Conservation (phyloP, 2,888 invertebrate species). For the Ctenicera cuprea region DNA sequence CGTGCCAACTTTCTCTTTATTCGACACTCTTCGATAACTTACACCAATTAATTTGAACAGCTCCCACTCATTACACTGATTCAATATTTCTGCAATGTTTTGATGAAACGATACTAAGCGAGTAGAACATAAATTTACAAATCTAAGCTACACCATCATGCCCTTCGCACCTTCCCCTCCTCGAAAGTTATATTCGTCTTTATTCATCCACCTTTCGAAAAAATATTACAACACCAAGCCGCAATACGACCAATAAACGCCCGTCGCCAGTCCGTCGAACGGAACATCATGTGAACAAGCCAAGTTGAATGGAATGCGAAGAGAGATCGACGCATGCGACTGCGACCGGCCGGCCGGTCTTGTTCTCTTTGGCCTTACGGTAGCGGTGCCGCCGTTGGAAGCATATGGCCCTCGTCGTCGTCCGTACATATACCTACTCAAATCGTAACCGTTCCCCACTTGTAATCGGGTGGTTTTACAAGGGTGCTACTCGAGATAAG, state of each 20-base stretch:
- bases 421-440: not conserved
- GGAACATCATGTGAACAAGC: conserved; percentile 34
- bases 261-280: not conserved
- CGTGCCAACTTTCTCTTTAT: too few relatives aligned
- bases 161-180: not conserved
- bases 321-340: conserved; percentile 43
- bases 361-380: conserved; percentile 42
- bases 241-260: not conserved
- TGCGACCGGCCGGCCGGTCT: conserved; percentile 54
- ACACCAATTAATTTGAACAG: too few relatives aligned
- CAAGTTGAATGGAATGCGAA: conserved; percentile 46
- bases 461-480: conserved; percentile 42
- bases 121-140: not conserved
- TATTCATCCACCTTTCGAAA: too few relatives aligned
- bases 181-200: not conserved
- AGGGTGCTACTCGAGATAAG: conserved; percentile 61
- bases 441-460: conserved; percentile 8
- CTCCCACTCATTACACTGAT: too few relatives aligned
- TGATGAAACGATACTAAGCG: too few relatives aligned
- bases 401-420: conserved; percentile 51
- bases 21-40: too few relatives aligned
- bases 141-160: not conserved
- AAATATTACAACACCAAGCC: not conserved
- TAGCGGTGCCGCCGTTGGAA: conserved; percentile 52
- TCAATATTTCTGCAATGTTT: too few relatives aligned